These are phyloP conservation scores for Micrasema longulum DNA, from an alignment of 1,140 invertebrate species.

Conservation along the genomic window DNA sequence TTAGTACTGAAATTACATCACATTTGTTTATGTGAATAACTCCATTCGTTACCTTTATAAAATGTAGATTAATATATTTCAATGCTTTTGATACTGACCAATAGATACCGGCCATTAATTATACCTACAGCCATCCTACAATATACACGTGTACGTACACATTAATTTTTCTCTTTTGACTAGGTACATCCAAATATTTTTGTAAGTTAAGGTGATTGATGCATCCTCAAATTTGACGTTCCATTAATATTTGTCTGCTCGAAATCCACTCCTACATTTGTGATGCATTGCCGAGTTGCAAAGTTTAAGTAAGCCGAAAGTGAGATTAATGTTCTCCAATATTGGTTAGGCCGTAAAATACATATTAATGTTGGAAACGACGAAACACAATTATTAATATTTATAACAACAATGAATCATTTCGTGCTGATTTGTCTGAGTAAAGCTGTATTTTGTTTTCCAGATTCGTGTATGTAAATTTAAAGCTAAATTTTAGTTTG, in stretches of 20 bases:
- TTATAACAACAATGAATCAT: no score
- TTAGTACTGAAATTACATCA: neutral
- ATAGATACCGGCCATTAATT: no score
- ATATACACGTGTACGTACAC: neutral
- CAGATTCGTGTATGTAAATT: no score
- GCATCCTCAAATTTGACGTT: neutral
- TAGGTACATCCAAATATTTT: no score
- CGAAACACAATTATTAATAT: no score
- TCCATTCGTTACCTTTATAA: neutral
- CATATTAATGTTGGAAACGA: no score
- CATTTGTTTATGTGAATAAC: neutral
- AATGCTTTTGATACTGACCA: no score
- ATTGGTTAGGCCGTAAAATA: neutral
- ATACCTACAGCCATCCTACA: no score
- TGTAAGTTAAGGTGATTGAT: neutral
- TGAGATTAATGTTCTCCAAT: conserved; percentile 17
- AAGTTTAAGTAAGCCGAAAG: conserved; percentile 13
- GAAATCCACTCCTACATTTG: conserved; percentile 20
- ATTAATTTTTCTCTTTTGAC: no score
- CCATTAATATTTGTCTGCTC: conserved; percentile 16
- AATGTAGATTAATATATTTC: neutral
- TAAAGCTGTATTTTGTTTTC: no score
- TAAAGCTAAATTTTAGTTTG: no score
- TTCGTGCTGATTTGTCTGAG: no score
- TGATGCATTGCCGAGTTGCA: conserved; percentile 20